Base-by-base conservation (phyloP, 2,797 vertebrate genomes). In the Bradypus variegatus region DNA sequence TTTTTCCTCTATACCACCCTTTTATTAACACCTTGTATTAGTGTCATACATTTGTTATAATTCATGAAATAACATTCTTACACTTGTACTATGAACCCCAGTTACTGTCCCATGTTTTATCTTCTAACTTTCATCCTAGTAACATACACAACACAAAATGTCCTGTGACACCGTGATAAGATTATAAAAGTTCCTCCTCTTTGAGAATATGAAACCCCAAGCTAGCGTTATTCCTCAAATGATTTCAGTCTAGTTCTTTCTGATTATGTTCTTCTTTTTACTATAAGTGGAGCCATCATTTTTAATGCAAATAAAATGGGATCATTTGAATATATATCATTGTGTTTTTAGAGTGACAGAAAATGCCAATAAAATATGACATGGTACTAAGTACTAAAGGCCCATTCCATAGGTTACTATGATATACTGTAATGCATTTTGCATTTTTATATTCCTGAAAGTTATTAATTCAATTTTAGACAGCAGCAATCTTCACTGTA, bases 171-270 rank as follows among this genome's bases (percentile, higher is more conserved):
- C 83, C 76, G 21, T 78, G 48, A 91, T 50, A n/a, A 83, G 29
- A 91, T 92, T 87, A 84, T 79, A 27, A 29, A 33, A 55, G 25
- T 77, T 86, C 60, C 21, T 84, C 85, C 41, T 87, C 92, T 89
- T 80, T 64, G 45, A 89, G 64, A 88, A 81, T 84, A 38, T 27
- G 58, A 93, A 93, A 80, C 31, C 1, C 31, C 1, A 21, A 45
- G 12, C 3, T 8, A 88, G 80, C 6, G 1, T 75, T 65, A n/a
- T 36, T 72, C 53, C 58, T 84, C 62, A 89, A 72, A 27, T 72
- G 70, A 69, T 91, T 92, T 90, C 50, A 38, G 4, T 50, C 19
- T 73, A 82, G 38, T 79, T 87, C 36, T 93, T 94, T 79, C 33
- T 77, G 25, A 38, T 93, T 64, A 62, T 60, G 4, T 85, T 3